Base-by-base conservation (phyloP, 2,888 invertebrate genomes). In the Eugnorisma glareosa region DNA sequence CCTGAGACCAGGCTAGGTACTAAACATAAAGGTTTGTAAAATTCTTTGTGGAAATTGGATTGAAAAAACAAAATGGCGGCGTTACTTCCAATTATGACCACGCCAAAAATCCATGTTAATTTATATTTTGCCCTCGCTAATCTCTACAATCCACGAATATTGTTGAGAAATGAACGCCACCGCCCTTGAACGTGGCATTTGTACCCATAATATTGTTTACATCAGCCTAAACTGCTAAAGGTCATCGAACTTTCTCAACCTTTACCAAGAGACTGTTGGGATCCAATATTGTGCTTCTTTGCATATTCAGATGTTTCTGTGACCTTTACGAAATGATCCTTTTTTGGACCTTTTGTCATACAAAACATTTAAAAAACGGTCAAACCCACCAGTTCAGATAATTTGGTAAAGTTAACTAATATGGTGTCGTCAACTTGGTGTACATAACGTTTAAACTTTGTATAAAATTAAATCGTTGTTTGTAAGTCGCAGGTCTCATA, bases 201-300 rank as follows among this genome's bases (percentile, higher is more conserved):
- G 43, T 67, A 68, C 35, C 43, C 35, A 28, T 43, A 67, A 72
- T 15, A 35, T 66, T 71, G 59, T 79, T 78, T 59, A 66, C 28
- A 66, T 66, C n/a, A 64, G n/a, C n/a, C 40, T 21, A 59, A 79
- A 51, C 61, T 61, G 59, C 43, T 61, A 72, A 79, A 72, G 72
- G 72, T 79, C 66, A 45, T 43, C 24, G 15, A 18, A 59, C 48
- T 57, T 43, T 59, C 71, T 59, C 59, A 35, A 66, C 48, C 79
- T 51, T 59, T 59, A 59, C 48, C 40, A 57, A 66, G 18, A 18
- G 10, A 51, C 59, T 59, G 59, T 43, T 78, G 11, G 57, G 35
- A 72, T 79, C 40, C 37, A 78, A 71, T 79, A 71, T 59, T 72
- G 15, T 67, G 66, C 79, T 72, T 40, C 71, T 59, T 59, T 71